These are phyloP conservation scores for Lasioglossum lativentre DNA, from an alignment of 2,888 invertebrate genomes.

Conservation along the genomic window DNA sequence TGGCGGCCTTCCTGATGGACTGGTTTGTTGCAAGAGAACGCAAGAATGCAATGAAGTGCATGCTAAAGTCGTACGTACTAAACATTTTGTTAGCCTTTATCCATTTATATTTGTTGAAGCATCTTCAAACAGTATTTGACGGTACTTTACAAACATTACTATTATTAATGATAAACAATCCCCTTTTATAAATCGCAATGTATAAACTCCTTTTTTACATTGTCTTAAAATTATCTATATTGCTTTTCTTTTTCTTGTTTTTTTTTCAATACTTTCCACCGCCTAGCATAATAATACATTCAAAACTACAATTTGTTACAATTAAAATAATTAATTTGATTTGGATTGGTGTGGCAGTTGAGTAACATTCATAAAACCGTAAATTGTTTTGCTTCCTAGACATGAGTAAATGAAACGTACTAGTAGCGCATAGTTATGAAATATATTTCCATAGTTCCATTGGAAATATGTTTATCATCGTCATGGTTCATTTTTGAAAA, in stretches of 20 bases:
- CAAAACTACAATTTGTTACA: neutral
- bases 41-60: constrained; percentile 94
- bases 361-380: neutral
- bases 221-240: neutral
- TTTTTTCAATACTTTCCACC: neutral
- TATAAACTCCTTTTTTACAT: neutral
- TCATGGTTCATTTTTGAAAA: neutral
- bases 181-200: too few relatives aligned
- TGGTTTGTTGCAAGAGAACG: constrained; percentile 99
- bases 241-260: too few relatives aligned
- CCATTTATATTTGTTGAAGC: constrained; percentile 12
- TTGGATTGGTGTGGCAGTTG: neutral
- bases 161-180: constrained; percentile 5
- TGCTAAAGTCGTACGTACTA: constrained; percentile 98
- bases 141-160: constrained; percentile 18
- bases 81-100: constrained; percentile 42
- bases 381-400: constrained; percentile 1
- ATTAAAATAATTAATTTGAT: neutral
- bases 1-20: constrained; percentile 98
- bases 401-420: neutral
- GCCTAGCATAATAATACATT: neutral
- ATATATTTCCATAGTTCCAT: constrained; percentile 15
- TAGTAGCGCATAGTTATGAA: neutral
- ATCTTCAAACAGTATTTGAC: constrained; percentile 19
- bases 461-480: constrained; percentile 18